Percentiles rank a stretch among this genome's conserved stretches.
These are phyloP conservation scores for Nannospalax galili DNA, from an alignment of 2,113 vertebrate genomes.

Conservation along the genomic window DNA sequence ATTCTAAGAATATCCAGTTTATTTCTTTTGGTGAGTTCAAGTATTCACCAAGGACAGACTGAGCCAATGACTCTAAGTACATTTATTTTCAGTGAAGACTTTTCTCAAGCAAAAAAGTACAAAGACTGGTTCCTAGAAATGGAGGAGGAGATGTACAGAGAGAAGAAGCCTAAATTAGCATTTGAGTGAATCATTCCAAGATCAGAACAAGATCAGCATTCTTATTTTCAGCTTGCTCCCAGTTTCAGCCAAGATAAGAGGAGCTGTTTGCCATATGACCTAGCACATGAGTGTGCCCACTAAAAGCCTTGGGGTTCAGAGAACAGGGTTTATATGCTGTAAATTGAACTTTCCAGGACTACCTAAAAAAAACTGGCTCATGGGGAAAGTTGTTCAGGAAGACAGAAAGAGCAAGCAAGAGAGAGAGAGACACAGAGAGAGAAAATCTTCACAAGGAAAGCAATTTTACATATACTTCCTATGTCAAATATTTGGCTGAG, in stretches of 20 bases:
- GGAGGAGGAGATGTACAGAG: background rate
- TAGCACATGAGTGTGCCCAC: background rate
- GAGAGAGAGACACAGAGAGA: fast-evolving
- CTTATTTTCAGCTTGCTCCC: background rate
- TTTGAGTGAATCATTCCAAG: background rate
- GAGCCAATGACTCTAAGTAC: background rate
- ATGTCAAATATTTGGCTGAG: background rate
- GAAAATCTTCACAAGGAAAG: background rate
- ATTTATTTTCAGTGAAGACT: background rate
- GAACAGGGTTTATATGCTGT: background rate
- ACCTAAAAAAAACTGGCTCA: background rate
- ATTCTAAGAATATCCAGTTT: background rate
- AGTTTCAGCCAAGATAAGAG: background rate
- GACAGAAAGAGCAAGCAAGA: background rate
- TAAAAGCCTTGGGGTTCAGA: background rate
- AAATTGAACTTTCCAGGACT: background rate
- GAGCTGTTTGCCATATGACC: background rate
- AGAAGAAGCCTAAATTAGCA: background rate
- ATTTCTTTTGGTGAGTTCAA: background rate
- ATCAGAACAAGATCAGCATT: background rate
- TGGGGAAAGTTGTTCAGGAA: background rate
- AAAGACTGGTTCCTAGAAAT: background rate
- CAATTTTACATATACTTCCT: background rate
- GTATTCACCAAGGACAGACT: background rate
- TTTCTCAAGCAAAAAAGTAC: background rate